Percentiles rank a stretch among this genome's conserved stretches.
phyloP scores from a whole-genome alignment of 1,140 invertebrate species.

The Dinoponera quadriceps region DNA sequence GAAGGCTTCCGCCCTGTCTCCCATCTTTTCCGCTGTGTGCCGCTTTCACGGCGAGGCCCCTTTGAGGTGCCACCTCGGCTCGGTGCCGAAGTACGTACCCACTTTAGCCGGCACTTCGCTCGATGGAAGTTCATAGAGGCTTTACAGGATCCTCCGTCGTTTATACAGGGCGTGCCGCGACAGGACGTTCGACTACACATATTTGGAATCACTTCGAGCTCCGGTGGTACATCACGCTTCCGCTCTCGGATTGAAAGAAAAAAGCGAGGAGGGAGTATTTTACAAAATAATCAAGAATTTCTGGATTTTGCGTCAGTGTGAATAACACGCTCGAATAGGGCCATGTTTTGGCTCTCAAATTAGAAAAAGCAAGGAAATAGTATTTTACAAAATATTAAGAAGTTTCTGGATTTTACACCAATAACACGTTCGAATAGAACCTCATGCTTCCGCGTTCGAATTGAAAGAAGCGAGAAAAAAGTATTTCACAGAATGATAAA shows the following conservation, averaged over 20 bases:
- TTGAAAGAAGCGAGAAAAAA: not conserved
- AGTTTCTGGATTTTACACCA: too few relatives aligned
- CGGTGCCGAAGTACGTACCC: slow-evolving; percentile 34
- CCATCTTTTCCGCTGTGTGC: slow-evolving; percentile 49
- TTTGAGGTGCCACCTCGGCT: slow-evolving; percentile 37
- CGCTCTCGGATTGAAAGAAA: not conserved
- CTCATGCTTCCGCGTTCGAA: not conserved
- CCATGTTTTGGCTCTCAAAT: not conserved
- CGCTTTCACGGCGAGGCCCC: slow-evolving; percentile 14
- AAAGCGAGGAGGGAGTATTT: not conserved
- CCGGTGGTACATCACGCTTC: too few relatives aligned
- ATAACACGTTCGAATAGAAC: too few relatives aligned
- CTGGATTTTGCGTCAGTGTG: too few relatives aligned
- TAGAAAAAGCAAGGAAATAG: not conserved
- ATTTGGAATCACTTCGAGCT: not conserved
- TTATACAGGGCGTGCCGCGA: slow-evolving; percentile 2
- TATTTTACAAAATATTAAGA: too few relatives aligned
- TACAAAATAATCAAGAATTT: too few relatives aligned
- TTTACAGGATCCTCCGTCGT: slow-evolving; percentile 26
- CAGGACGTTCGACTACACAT: not conserved
- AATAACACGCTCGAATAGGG: too few relatives aligned
- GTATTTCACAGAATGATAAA: too few relatives aligned
- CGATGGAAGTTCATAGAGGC: slow-evolving; percentile 45
- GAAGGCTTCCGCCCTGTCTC: slow-evolving; percentile 43
- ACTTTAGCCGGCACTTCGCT: slow-evolving; percentile 45